These are phyloP conservation scores for Bombus vancouverensis DNA, from an alignment of 1,140 invertebrate genomes.

Conservation along the genomic window DNA sequence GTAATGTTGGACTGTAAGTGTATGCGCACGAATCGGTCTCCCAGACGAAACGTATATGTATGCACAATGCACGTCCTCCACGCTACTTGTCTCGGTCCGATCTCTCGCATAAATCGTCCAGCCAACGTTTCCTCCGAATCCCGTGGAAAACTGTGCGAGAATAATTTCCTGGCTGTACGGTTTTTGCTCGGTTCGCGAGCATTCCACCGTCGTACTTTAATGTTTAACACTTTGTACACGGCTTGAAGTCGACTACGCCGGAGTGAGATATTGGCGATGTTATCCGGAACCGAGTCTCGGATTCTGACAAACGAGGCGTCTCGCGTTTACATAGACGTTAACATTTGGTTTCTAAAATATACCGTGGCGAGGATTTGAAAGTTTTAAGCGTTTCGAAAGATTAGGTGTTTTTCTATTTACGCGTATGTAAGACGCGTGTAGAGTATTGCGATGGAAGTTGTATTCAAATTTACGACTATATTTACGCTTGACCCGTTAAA, in stretches of 20 bases:
- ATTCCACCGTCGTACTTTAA: neutral
- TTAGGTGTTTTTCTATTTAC: neutral
- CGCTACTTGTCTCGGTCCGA: conserved; percentile 16
- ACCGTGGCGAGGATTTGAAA: neutral
- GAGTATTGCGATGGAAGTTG: neutral
- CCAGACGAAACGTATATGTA: conserved; percentile 5
- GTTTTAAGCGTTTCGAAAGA: neutral
- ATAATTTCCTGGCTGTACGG: conserved; percentile 23
- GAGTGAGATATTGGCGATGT: neutral
- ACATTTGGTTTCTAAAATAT: neutral
- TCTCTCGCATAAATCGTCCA: conserved; percentile 44
- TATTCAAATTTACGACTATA: neutral
- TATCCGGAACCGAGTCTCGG: neutral
- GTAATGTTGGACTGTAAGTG: neutral
- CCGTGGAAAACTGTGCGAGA: neutral
- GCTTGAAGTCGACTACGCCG: neutral
- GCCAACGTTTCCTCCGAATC: neutral
- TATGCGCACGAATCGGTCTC: conserved; percentile 13
- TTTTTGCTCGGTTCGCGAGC: neutral
- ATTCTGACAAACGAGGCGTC: neutral
- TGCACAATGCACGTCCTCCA: neutral
- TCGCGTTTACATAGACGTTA: neutral
- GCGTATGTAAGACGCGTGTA: neutral
- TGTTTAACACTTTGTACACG: conserved; percentile 1
- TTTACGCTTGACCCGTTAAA: neutral